Evolutionary conservation across 1,140 invertebrate species (phyloP).

Genomic region (Odontomachus brunneus): DNA sequence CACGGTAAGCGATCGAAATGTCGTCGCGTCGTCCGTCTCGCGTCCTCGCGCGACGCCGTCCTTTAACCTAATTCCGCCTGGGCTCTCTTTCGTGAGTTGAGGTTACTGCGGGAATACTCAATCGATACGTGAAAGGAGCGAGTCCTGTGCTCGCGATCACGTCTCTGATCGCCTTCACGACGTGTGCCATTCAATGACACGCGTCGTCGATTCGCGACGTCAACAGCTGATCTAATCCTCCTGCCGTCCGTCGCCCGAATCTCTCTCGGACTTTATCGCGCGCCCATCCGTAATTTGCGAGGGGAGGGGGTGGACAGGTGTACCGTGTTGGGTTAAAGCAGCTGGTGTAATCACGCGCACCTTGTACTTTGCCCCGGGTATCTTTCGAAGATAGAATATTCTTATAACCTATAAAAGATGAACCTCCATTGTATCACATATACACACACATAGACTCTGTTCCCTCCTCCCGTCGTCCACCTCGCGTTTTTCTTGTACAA

Average conservation of each 20-base stretch:
- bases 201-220: slow-evolving; percentile 51
- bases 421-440: neutral
- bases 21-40: neutral
- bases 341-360: slow-evolving; percentile 36
- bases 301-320: slow-evolving; percentile 20
- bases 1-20: slow-evolving; percentile 45
- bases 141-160: neutral
- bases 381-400: slow-evolving; percentile 7
- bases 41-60: slow-evolving; percentile 30
- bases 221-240: slow-evolving; percentile 64
- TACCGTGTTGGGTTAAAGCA: slow-evolving; percentile 12
- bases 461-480: neutral
- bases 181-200: neutral
- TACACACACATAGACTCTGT: neutral
- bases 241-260: slow-evolving; percentile 7
- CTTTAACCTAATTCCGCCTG: slow-evolving; percentile 57
- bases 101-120: slow-evolving; percentile 15
- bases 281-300: neutral
- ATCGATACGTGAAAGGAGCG: slow-evolving; percentile 59
- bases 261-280: slow-evolving; percentile 6
- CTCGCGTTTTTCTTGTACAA: neutral
- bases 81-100: neutral
- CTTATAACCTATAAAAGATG: slow-evolving; percentile 56
- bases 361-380: slow-evolving; percentile 60
- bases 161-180: neutral